phyloP scores from a whole-genome alignment of 2,113 vertebrate genomes.

The Seriola quinqueradiata region DNA sequence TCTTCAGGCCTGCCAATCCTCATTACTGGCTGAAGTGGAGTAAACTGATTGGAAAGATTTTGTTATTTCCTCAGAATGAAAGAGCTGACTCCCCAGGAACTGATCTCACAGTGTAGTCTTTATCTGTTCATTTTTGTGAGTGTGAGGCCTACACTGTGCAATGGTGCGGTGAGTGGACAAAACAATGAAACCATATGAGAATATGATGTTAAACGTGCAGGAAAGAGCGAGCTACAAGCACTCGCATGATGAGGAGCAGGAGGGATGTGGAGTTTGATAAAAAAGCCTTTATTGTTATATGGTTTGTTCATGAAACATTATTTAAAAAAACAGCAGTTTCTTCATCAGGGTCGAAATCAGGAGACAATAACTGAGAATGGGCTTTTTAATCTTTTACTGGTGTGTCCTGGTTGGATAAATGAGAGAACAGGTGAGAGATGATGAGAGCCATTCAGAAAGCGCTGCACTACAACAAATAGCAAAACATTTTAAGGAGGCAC shows the following conservation, averaged over 20 bases:
- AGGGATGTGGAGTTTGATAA: neutral
- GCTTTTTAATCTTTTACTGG: neutral
- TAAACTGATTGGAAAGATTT: conserved; percentile 58
- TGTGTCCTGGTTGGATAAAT: neutral
- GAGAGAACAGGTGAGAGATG: neutral
- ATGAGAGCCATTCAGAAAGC: neutral
- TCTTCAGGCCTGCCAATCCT: conserved; percentile 48
- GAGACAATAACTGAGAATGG: neutral
- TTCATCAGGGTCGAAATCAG: neutral
- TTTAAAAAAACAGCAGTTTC: neutral
- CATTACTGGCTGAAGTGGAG: conserved; percentile 56
- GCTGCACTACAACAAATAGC: too few species aligned
- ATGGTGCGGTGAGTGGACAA: conserved; percentile 14
- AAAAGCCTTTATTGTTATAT: neutral
- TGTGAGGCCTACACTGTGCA: conserved; percentile 10
- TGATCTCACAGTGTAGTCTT: neutral
- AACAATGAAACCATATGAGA: conserved; percentile 26
- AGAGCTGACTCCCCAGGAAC: conserved; percentile 23
- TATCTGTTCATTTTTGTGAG: conserved; percentile 19
- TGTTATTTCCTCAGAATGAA: conserved; percentile 44
- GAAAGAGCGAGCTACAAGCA: neutral
- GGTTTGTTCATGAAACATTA: too few species aligned
- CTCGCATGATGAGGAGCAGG: neutral
- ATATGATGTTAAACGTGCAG: neutral
- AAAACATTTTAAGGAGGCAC: too few species aligned